Evolutionary conservation across 2,113 vertebrate genomes (phyloP), one percentile per base, ranked within the genome.

Genomic region (Tychaedon coryphoeus): DNA sequence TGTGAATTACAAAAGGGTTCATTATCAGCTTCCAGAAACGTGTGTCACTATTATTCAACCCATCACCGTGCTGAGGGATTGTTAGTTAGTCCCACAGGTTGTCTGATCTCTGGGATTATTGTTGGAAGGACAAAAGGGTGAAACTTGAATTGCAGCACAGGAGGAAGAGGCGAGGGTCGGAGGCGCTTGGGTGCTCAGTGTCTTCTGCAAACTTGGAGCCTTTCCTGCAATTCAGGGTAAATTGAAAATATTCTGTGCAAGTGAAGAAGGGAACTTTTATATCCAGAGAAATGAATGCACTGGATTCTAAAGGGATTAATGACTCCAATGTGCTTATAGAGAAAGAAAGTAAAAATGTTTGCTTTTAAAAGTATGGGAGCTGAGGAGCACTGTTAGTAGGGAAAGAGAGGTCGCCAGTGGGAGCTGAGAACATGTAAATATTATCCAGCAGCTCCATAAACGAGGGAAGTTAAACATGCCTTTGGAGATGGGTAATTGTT

Each of bases 331-430:
- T 43, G 62, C 50, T 86, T 90, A 54, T 53, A 58, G 36, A 36
- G n/a, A 79, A 87, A 69, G 71, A 70, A 88, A 95, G 74, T 58
- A 66, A 88, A 85, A 96, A 91, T 92, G 90, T 90, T 96, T 96
- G 91, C 84, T 94, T 88, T 76, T 51, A 26, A 50, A 90, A 88
- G 54, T 66, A 19, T 62, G 58, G 47, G 85, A 92, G 51, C 19
- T 62, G 66, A 58, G 73, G 28, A 93, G 66, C 28, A 4, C 15
- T 38, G 43, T 80, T 78, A 10, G 70, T 20, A 19, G 51, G 36
- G n/a, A 90, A 79, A 53, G 36, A 73, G 87, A 66, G 66, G 62
- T 95, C 90, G 61, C 26, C 40, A 62, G 58, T 43, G 71, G 56
- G 71, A 95, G 51, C 81, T 62, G 56, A 88, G 87, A 93, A 88